Evolutionary conservation across 2,797 vertebrate genomes (phyloP).

Genomic region (Heterohyrax brucei): DNA sequence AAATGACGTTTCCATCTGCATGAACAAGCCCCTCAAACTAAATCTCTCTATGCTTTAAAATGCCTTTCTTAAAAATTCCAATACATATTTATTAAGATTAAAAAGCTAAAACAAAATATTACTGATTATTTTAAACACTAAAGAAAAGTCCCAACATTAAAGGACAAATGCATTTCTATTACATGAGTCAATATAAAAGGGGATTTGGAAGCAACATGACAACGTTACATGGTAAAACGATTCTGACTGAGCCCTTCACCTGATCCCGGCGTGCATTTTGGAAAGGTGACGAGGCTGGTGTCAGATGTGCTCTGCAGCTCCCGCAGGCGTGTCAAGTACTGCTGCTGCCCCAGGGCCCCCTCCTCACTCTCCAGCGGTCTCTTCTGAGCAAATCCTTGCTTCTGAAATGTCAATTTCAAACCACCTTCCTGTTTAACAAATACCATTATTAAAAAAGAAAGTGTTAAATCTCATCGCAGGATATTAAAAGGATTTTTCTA

Average conservation of each 20-base stretch:
- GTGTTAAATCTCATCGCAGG: constrained; percentile 74
- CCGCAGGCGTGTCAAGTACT: constrained; percentile 96
- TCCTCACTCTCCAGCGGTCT: constrained; percentile 96
- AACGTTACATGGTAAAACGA: neutral
- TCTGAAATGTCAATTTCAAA: constrained; percentile 99
- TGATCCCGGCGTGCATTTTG: constrained; percentile 93
- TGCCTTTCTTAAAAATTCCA: neutral
- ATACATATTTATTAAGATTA: constrained; percentile 23
- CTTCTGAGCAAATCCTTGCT: constrained; percentile 97
- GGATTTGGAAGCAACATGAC: neutral
- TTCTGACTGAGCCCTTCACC: constrained; percentile 88
- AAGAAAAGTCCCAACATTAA: neutral
- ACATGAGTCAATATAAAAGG: neutral
- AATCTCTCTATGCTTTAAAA: constrained; percentile 31
- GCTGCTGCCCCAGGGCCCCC: constrained; percentile 95
- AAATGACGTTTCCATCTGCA: constrained; percentile 31
- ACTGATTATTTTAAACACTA: neutral
- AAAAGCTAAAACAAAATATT: neutral
- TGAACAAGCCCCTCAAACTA: neutral
- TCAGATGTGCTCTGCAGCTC: constrained; percentile 97
- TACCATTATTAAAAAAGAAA: constrained; percentile 85
- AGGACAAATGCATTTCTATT: neutral
- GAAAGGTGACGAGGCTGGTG: constrained; percentile 95
- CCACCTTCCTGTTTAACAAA: constrained; percentile 96
- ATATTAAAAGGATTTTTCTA: constrained; percentile 64